Evolutionary conservation across 2,888 invertebrate species (phyloP), one percentile per base, ranked within the genome.

Genomic region (Eristalis intricaria): DNA sequence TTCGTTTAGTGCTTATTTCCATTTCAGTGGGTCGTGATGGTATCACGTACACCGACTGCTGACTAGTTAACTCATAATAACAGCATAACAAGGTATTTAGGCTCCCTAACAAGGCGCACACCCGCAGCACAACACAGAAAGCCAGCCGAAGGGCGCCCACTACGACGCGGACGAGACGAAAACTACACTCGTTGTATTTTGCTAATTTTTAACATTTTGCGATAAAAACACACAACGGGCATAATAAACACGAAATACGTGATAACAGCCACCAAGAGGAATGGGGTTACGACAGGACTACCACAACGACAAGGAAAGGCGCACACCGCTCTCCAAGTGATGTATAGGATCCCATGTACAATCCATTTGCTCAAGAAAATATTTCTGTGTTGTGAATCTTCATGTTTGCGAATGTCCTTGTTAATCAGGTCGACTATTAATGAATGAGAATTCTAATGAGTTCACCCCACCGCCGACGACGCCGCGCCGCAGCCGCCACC

Each of bases 161-260:
- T 56, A 64, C 32, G 68, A 81, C 66, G 63, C 35, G 29, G 61
- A 81, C 77, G 69, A 69, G 26, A 26, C n/a, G n/a, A n/a, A n/a
- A 81, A 73, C 73, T 56, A 43, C 23, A 75, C 60, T 87, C 75
- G 80, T 84, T 87, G 87, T 87, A 77, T 84, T 87, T 84, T 87
- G 80, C 87, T 87, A 87, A 87, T 87, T 87, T 87, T 87, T 87
- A 87, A 87, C 76, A 87, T 87, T 84, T 83, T 80, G 76, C 84
- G 84, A 87, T 87, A 87, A 87, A 84, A 87, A 87, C 69, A 87
- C 78, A 87, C 79, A 80, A 87, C 87, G 61, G 76, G 79, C 71
- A 80, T 84, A 87, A 84, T 84, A 87, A 87, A 87, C 87, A 87
- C 87, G 79, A 84, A 87, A 79, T 87, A 87, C 87, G 87, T 87